Conservation (phyloP, 2,888 invertebrate genomes). For the Nebria salina region DNA sequence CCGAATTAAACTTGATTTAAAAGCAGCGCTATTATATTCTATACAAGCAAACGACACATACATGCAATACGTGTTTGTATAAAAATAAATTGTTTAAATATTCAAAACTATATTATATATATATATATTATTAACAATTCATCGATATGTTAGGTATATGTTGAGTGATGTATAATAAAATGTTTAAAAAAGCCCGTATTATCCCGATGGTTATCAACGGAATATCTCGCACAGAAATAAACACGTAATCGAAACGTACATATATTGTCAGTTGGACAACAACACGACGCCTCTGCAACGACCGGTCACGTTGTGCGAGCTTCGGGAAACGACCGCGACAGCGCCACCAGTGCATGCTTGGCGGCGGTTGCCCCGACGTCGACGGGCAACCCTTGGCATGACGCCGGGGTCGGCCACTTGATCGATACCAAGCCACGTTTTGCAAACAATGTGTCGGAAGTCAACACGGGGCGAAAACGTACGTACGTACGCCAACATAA, state of each 20-base stretch:
- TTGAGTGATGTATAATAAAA: no score
- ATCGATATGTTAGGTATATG: no score
- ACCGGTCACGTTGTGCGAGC: slow-evolving; percentile 30
- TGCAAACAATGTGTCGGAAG: slow-evolving; percentile 38
- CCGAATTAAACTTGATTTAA: no score
- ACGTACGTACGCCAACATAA: background rate
- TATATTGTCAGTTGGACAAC: background rate
- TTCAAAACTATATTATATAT: no score
- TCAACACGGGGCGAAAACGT: slow-evolving; percentile 20
- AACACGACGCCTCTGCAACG: background rate
- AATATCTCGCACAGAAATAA: slow-evolving; percentile 3
- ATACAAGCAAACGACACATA: no score
- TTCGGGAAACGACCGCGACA: slow-evolving; percentile 21
- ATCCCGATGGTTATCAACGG: background rate
- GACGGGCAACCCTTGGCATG: background rate
- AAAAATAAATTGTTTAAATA: no score
- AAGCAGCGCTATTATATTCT: no score
- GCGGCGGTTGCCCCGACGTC: background rate
- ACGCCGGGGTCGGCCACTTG: slow-evolving; percentile 14
- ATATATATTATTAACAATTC: no score
- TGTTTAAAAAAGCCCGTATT: no score
- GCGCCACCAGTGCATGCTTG: background rate
- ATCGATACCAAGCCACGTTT: slow-evolving; percentile 39
- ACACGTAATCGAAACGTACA: slow-evolving; percentile 12
- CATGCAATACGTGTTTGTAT: no score